Conservation (phyloP, 2,797 vertebrate genomes). For the Acipenser oxyrinchus region DNA sequence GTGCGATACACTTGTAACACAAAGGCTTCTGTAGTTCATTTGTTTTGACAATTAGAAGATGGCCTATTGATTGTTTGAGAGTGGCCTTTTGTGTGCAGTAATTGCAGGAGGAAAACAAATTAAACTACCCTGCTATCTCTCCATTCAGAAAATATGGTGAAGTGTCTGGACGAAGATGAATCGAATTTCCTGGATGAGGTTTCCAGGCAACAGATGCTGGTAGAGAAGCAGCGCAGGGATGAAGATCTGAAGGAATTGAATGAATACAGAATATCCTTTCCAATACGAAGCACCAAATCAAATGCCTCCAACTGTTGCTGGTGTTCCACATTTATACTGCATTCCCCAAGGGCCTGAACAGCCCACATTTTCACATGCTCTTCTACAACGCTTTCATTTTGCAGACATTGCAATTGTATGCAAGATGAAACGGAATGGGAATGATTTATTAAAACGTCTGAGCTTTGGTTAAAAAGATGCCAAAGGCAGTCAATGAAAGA, state of each 20-base stretch:
- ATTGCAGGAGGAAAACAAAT: slow-evolving; percentile 15
- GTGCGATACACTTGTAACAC: no score
- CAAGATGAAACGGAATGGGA: no score
- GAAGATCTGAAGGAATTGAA: slow-evolving; percentile 85
- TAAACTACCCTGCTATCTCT: slow-evolving; percentile 21
- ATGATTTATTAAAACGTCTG: no score
- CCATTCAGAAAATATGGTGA: slow-evolving; percentile 92
- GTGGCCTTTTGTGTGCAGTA: background rate
- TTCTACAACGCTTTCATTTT: no score
- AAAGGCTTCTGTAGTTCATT: slow-evolving; percentile 3
- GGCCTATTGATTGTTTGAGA: background rate
- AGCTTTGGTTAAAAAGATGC: no score
- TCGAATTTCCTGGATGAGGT: slow-evolving; percentile 91
- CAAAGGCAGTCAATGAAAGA: no score
- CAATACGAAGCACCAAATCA: no score
- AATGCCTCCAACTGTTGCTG: no score
- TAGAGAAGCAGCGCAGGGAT: slow-evolving; percentile 89
- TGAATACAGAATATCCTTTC: slow-evolving; percentile 97
- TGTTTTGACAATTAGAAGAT: slow-evolving; percentile 5
- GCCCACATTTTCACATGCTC: no score
- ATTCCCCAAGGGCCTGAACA: no score
- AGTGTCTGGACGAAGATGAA: slow-evolving; percentile 93
- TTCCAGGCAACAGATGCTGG: slow-evolving; percentile 84
- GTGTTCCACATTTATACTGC: no score
- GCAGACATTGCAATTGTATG: no score